Evolutionary conservation across 1,140 invertebrate species (phyloP), one percentile per base, ranked within the genome.

Genomic region (Eufriesea mexicana): DNA sequence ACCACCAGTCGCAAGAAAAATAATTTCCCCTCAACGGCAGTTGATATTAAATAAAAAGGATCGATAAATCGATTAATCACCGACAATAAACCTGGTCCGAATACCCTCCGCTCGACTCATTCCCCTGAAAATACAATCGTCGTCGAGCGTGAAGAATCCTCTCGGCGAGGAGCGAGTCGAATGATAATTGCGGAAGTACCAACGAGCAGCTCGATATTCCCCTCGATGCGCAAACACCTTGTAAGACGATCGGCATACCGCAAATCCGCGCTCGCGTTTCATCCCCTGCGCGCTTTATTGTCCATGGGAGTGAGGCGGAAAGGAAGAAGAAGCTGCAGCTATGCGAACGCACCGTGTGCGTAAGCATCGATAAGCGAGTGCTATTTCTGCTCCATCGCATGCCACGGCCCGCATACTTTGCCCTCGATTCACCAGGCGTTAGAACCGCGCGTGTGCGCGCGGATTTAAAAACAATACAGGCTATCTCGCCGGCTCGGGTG

Each of bases 361-460:
- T 70, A 78, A 64, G 67, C 68, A 73, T 80, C 83, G 83, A 79
- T 84, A 74, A 79, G 45, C 77, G 42, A 23, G 45, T 68, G 77
- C 83, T 79, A 84, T 84, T 84, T 84, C 77, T 80, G 61, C 45
- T 59, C 47, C 68, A 66, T 62, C 16, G 75, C 35, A 71, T 83
- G 61, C 82, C 64, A 61, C 9, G 8, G 8, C 18, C 18, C 45
- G 61, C 42, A 49, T 55, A 28, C 57, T 51, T 67, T 45, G 51
- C 28, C 76, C 51, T 54, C 55, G 51, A 55, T 83, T 55, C 74
- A 59, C 16, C 25, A 54, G 62, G 16, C 49, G 66, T 54, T 74
- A 35, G 54, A 78, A 71, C 51, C n/a, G 45, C 18, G 45, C n/a
- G 18, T 42, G 9, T 51, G 49, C 45, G 45, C n/a, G 12, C n/a